phyloP scores from a whole-genome alignment of 1,140 invertebrate genomes.

The Drosophila truncata region DNA sequence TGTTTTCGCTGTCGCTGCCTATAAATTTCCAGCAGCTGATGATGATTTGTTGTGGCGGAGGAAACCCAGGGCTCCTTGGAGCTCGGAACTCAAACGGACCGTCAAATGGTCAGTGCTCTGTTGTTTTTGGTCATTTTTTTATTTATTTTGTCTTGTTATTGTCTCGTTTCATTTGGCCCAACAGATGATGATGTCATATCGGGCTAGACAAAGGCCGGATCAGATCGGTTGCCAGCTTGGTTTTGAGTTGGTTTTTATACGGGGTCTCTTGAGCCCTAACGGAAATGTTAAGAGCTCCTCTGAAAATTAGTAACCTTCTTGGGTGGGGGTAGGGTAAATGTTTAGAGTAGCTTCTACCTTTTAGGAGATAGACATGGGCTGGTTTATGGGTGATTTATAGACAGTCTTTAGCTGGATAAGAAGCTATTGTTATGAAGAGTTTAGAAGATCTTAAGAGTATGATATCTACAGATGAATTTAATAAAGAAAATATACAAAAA shows the following conservation, averaged over 20 bases:
- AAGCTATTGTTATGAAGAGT: neutral
- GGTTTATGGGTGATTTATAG: conserved; percentile 22
- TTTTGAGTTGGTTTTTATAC: neutral
- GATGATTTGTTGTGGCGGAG: conserved; percentile 33
- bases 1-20: conserved; percentile 54
- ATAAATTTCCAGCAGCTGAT: conserved; percentile 49
- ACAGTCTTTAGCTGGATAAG: conserved; percentile 1
- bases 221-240: conserved; percentile 32
- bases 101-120: conserved; percentile 52
- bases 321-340: conserved; percentile 1
- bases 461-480: neutral
- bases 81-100: conserved; percentile 31
- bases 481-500: neutral
- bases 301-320: conserved; percentile 18
- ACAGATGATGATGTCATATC: conserved; percentile 60
- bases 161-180: conserved; percentile 36
- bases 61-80: conserved; percentile 26
- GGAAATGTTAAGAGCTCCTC: conserved; percentile 33
- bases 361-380: conserved; percentile 1
- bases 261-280: conserved; percentile 16
- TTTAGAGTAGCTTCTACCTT: neutral
- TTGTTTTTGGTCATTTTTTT: conserved; percentile 47
- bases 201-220: conserved; percentile 38
- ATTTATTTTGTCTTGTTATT: conserved; percentile 24
- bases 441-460: neutral